Percentiles rank a stretch among this genome's conserved stretches.
These are phyloP conservation scores for Cephus cinctus DNA, from an alignment of 1,140 invertebrate species.

Conservation along the genomic window DNA sequence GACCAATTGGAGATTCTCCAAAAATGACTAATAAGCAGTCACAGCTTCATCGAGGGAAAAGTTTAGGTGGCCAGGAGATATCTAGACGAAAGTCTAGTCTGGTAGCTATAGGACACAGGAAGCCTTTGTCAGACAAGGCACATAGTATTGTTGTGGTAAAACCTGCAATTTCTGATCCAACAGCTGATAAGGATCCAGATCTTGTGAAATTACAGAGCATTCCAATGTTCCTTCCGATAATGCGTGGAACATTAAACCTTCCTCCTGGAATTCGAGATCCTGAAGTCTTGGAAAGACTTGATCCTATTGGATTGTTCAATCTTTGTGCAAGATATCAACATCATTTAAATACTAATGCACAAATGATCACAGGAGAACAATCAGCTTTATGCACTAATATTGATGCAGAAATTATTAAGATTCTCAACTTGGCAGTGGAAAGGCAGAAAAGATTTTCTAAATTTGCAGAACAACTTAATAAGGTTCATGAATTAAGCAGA, in stretches of 20 bases:
- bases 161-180: conserved; percentile 61
- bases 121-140: conserved; percentile 37
- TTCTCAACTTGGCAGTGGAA: conserved; percentile 72
- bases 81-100: conserved; percentile 42
- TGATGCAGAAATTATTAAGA: conserved; percentile 69
- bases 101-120: conserved; percentile 32
- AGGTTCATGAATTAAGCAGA: conserved; percentile 70
- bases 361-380: conserved; percentile 48
- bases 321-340: conserved; percentile 73
- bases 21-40: conserved; percentile 67
- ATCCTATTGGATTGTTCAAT: conserved; percentile 62
- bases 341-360: conserved; percentile 62
- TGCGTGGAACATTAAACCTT: conserved; percentile 83
- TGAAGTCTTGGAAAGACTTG: conserved; percentile 82
- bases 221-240: conserved; percentile 90
- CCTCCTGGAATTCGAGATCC: conserved; percentile 79
- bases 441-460: conserved; percentile 81
- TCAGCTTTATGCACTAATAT: conserved; percentile 48
- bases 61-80: conserved; percentile 39
- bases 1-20: conserved; percentile 85
- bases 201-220: conserved; percentile 76
- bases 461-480: conserved; percentile 79
- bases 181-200: conserved; percentile 77
- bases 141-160: conserved; percentile 86
- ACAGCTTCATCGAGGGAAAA: conserved; percentile 51